These are phyloP conservation scores for Malachius bipustulatus DNA, from an alignment of 2,888 invertebrate species.

Conservation along the genomic window DNA sequence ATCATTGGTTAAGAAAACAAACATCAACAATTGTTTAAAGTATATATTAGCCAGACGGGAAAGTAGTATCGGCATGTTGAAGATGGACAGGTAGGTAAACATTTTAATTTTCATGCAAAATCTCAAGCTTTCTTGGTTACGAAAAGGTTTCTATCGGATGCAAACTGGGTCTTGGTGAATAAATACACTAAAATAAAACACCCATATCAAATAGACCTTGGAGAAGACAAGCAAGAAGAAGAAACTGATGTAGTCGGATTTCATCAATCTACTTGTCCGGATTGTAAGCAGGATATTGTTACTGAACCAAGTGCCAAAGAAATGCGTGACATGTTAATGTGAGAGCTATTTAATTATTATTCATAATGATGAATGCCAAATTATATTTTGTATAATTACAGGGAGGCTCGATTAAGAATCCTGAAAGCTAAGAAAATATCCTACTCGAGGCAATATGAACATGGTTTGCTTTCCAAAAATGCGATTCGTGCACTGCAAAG, in stretches of 20 bases:
- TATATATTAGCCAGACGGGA: conserved; percentile 1
- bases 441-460: conserved; percentile 1
- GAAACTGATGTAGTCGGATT: background rate
- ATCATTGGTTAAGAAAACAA: background rate
- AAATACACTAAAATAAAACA: background rate
- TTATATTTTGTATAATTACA: no score
- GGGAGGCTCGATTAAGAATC: background rate
- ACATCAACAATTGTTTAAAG: background rate
- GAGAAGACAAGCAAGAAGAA: background rate
- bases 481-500: background rate
- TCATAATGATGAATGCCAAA: no score
- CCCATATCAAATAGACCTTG: background rate
- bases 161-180: background rate
- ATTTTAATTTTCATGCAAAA: background rate
- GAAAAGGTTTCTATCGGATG: conserved; percentile 1
- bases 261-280: background rate
- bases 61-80: background rate
- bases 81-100: conserved; percentile 2
- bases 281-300: background rate
- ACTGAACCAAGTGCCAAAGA: background rate
- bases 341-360: no score
- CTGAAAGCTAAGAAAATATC: background rate
- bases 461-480: background rate
- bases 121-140: no score
- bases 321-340: background rate